Base-by-base conservation (phyloP, 2,113 vertebrate genomes). In the Apodemus speciosus region DNA sequence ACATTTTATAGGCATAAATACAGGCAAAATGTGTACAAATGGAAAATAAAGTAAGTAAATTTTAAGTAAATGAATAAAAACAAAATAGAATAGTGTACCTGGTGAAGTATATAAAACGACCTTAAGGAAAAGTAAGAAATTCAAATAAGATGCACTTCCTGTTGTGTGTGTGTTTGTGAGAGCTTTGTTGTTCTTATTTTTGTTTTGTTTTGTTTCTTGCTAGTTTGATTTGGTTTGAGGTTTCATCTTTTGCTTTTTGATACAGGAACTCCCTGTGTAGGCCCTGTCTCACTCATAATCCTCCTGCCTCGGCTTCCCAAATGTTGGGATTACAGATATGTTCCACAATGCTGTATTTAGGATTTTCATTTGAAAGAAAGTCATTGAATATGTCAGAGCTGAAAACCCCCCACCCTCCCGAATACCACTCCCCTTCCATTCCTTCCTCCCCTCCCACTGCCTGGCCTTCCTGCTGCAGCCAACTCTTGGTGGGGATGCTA, bases 331-430 rank as follows among this genome's bases (percentile, higher is more conserved):
- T 75, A 60, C 27, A 76, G 56, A 15, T 16, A 23, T 25, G 40
- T n/a, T 21, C 25, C 3, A 27, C 25, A 16, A 40, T 58, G n/a
- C 13, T 32, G 3, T 35, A 35, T 49, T n/a, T 51, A 76, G 11
- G 25, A 88, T 90, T 92, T 94, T 9, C 77, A 80, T 91, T 76
- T 93, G 49, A 89, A 75, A 75, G 58, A 71, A 85, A 40, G 6
- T 88, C 27, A 64, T 2, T n/a, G 20, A 62, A 76, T 46, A 81
- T 62, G 15, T 79, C 27, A 73, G 76, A 69, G 15, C 3, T 66
- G 43, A 46, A 46, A 46, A 46, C 3, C 43, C 43, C 43, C 43
- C 43, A 46, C 43, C 43, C 43, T 46, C 43, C 43, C 43, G 43
- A 46, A 46, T 46, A 46, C 43, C 43, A 46, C 43, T 46, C 43